phyloP scores from a whole-genome alignment of 2,797 vertebrate species.

The Poecilia wingei region DNA sequence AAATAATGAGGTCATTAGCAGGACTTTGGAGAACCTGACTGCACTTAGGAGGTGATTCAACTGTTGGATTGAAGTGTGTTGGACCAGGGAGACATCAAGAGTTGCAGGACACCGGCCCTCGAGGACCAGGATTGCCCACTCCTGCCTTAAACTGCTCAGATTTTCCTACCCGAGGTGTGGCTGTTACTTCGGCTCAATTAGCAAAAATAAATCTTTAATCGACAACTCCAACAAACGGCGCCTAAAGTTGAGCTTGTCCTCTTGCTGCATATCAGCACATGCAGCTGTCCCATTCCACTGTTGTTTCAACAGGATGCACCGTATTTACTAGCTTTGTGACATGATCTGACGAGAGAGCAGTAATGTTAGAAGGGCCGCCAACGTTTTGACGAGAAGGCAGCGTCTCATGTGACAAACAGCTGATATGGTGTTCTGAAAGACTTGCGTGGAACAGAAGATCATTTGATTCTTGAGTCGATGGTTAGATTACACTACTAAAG shows the following conservation, averaged over 20 bases:
- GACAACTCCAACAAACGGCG: not conserved
- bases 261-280: not conserved
- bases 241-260: not conserved
- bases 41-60: too few species aligned
- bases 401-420: conserved; percentile 1
- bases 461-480: not conserved
- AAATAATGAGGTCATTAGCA: too few species aligned
- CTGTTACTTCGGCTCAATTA: not conserved
- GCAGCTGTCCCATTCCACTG: not conserved
- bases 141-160: not conserved
- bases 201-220: not conserved
- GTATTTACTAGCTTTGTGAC: not conserved
- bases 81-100: too few species aligned
- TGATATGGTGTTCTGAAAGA: not conserved
- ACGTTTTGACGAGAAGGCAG: not conserved
- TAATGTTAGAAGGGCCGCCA: not conserved
- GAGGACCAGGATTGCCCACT: too few species aligned
- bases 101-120: too few species aligned
- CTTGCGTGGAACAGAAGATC: not conserved
- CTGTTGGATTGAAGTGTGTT: too few species aligned
- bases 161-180: not conserved
- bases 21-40: too few species aligned
- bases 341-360: not conserved
- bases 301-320: not conserved
- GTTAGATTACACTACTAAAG: not conserved